A percentile compares a stretch with the other conserved stretches of the same genome.
Conservation (phyloP, 2,888 invertebrate species). For the Tryphoninae sp. region DNA sequence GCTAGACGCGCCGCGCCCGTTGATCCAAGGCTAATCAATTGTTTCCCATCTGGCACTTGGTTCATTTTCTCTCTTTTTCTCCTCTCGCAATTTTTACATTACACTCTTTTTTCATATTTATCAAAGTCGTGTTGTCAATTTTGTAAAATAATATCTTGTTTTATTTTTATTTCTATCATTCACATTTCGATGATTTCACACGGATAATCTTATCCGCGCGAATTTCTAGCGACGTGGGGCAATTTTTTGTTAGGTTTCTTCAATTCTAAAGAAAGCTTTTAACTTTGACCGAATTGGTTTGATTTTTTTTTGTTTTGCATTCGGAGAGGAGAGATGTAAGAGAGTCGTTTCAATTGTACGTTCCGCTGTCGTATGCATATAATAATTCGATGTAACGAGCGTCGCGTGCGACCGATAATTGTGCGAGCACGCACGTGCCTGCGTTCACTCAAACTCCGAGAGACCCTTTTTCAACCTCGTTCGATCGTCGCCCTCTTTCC, state of each 20-base stretch:
- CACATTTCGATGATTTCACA: neutral
- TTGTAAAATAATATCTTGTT: neutral
- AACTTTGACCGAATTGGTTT: neutral
- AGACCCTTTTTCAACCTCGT: constrained; percentile 45
- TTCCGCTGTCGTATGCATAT: neutral
- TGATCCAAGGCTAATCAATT: constrained; percentile 73
- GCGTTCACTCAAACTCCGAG: constrained; percentile 32
- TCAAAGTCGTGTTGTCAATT: neutral
- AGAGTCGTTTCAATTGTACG: neutral
- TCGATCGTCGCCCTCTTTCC: constrained; percentile 18
- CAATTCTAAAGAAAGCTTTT: neutral
- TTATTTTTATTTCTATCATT: neutral
- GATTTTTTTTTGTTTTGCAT: neutral
- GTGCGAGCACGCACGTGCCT: constrained; percentile 52
- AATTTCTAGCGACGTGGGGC: neutral
- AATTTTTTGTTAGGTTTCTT: neutral
- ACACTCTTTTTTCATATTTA: neutral
- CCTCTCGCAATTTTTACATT: constrained; percentile 15
- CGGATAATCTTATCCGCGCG: neutral
- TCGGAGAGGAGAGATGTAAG: neutral
- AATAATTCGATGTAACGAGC: constrained; percentile 35
- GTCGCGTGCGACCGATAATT: constrained; percentile 52
- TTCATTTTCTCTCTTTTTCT: constrained; percentile 12
- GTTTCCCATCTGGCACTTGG: constrained; percentile 45
- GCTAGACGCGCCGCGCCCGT: constrained; percentile 70